Evolutionary conservation across 2,113 vertebrate genomes (phyloP).

Genomic region (Pomatorhinus ruficollis): DNA sequence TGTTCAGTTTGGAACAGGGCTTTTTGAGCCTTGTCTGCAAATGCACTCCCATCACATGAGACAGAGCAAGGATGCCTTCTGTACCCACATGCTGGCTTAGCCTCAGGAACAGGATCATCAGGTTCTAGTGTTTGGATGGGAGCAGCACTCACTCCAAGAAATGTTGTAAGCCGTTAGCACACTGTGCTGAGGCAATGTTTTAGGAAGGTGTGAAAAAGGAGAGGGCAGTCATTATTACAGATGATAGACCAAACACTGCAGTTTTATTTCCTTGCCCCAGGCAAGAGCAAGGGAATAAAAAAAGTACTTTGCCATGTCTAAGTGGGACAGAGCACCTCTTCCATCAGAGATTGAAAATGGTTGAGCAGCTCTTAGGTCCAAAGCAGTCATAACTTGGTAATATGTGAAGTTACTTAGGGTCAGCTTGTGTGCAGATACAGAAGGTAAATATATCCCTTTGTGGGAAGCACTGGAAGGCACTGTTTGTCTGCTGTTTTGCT

Average conservation of each 20-base stretch:
- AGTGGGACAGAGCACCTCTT: background rate
- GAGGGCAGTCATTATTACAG: background rate
- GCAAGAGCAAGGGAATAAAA: background rate
- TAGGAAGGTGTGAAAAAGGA: background rate
- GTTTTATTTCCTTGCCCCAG: background rate
- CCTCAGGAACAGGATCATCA: background rate
- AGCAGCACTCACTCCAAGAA: background rate
- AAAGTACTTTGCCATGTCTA: background rate
- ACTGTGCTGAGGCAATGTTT: background rate
- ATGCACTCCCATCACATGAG: background rate
- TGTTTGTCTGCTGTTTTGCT: background rate
- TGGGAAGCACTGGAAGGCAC: background rate
- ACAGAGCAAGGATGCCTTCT: background rate
- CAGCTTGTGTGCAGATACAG: background rate
- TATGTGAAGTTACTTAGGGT: background rate
- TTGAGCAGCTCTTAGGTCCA: background rate
- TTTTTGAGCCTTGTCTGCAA: background rate
- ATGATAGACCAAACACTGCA: background rate
- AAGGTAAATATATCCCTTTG: background rate
- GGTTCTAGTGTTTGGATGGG: background rate
- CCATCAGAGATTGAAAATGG: background rate
- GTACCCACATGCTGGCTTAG: background rate
- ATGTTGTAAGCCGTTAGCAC: background rate
- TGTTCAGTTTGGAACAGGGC: background rate
- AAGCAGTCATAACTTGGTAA: background rate